phyloP scores from a whole-genome alignment of 2,797 vertebrate species.

The Cynodonichthys magdalenae region DNA sequence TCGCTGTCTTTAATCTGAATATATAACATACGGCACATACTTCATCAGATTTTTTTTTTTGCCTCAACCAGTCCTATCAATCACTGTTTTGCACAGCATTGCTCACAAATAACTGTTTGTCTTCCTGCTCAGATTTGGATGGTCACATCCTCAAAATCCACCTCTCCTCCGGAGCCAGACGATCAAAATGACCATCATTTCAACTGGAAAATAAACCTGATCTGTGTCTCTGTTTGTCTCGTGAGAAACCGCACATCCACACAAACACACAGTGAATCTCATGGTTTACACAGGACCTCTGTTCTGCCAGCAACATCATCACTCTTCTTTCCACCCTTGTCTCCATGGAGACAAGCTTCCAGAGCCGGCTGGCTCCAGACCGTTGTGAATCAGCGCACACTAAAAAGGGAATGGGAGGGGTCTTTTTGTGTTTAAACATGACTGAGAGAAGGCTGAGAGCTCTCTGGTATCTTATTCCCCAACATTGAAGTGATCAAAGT shows the following conservation, averaged over 20 bases:
- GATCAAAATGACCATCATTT: constrained; percentile 39
- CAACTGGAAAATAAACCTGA: constrained; percentile 22
- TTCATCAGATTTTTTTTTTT: constrained; percentile 37
- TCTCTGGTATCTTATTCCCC: constrained; percentile 27
- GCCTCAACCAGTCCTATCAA: constrained; percentile 52
- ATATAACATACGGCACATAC: constrained; percentile 38
- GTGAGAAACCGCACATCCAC: constrained; percentile 45
- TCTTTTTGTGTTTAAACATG: constrained; percentile 73
- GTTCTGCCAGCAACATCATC: constrained; percentile 79
- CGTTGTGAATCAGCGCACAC: constrained; percentile 80
- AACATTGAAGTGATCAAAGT: constrained; percentile 48
- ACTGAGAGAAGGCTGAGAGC: constrained; percentile 60
- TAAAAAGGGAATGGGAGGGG: constrained; percentile 46
- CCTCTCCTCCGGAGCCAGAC: constrained; percentile 21
- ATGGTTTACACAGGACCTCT: constrained; percentile 67
- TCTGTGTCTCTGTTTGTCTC: constrained; percentile 36
- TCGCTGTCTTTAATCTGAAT: constrained; percentile 19
- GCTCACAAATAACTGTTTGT: constrained; percentile 35
- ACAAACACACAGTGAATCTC: constrained; percentile 59
- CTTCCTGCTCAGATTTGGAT: constrained; percentile 31
- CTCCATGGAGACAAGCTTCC: constrained; percentile 82
- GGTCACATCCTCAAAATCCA: constrained; percentile 25
- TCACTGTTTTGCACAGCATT: constrained; percentile 25
- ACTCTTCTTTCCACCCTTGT: constrained; percentile 78
- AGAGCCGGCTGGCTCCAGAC: constrained; percentile 74